Base-by-base conservation (phyloP, 2,113 vertebrate species). In the Odontesthes bonariensis region DNA sequence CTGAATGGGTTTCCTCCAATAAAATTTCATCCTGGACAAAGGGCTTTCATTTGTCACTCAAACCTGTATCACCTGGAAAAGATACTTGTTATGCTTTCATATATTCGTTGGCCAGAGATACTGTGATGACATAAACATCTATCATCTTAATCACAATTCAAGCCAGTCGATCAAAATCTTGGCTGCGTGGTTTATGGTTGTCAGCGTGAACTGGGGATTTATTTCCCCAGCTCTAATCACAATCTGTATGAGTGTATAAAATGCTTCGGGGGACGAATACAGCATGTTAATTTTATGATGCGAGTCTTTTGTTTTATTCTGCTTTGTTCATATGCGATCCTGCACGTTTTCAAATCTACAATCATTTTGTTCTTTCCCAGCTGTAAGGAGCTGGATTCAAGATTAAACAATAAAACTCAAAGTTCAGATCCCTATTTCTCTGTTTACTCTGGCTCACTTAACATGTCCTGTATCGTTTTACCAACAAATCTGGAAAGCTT, bases 391-490 rank as follows among this genome's bases (percentile, higher is more conserved):
- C 56, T 35, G 56, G n/a, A 44, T 35, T 0, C 66, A 14, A 61
- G 42, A 73, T 58, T n/a, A 64, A 68, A 82, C 27, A 61, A 64
- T 23, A 47, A 58, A 47, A 44, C n/a, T 74, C n/a, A 56, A 57
- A 8, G 3, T 23, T 63, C 46, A 33, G 19, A 6, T 32, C 27
- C n/a, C 64, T 38, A 38, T 75, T 62, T 33, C 40, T 13, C 2
- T 53, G n/a, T 57, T 63, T 60, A 23, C 5, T 44, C 23, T 23
- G 27, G 27, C 32, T 83, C 63, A 9, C 62, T 75, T 40, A 53
- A 71, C 64, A 71, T 57, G 33, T 77, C 61, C 61, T 42, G 80
- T 84, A 79, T 83, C 75, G 19, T 77, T 82, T 75, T 77, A 76
- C 75, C 62, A 61, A 70, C 44, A 70, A 59, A 77, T 51, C 58